Evolutionary conservation across 2,113 vertebrate species (phyloP), one percentile per base, ranked within the genome.

Genomic region (Anthoscopus minutus): DNA sequence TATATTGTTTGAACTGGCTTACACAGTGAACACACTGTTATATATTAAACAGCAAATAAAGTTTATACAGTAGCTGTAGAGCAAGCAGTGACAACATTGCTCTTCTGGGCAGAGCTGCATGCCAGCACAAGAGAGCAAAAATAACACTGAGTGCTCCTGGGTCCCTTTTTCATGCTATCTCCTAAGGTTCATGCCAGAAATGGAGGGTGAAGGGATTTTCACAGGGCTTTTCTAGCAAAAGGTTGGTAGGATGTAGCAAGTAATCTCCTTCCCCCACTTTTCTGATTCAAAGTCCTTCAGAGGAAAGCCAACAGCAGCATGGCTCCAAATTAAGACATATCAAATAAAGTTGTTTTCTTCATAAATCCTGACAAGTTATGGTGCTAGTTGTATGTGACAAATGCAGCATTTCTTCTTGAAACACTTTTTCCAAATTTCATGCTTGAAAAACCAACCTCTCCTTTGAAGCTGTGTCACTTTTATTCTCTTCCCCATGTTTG

Each of bases 11-110:
- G 91, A 84, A 77, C 54, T 91, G 62, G 40, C 81, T 84, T 50
- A 60, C 50, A 72, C 38, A 81, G 85, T 72, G 69, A 86, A 51
- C 62, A 60, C 23, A 30, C 40, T 79, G 85, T 93, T 91, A 83
- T n/a, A 91, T 30, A 93, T 94, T 93, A 89, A 93, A 89, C 81
- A 94, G 72, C 44, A 93, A 92, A 96, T 60, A 56, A 54, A 83
- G 48, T 67, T 71, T 37, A 44, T 82, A 72, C 38, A 72, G 85
- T 77, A 72, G 38, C 74, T 65, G 56, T 35, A 92, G 47, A 79
- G 23, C 54, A 88, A 88, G 82, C 69, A 88, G 40, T 60, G 60
- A 60, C 70, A 88, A 54, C 62, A 28, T 18, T 72, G 53, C 35
- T 91, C 13, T 76, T 86, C 62, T 67, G 67, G 35, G 45, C 53